Evolutionary conservation across 1,140 invertebrate species (phyloP), one percentile per base, ranked within the genome.

Genomic region (Coelopa frigida): DNA sequence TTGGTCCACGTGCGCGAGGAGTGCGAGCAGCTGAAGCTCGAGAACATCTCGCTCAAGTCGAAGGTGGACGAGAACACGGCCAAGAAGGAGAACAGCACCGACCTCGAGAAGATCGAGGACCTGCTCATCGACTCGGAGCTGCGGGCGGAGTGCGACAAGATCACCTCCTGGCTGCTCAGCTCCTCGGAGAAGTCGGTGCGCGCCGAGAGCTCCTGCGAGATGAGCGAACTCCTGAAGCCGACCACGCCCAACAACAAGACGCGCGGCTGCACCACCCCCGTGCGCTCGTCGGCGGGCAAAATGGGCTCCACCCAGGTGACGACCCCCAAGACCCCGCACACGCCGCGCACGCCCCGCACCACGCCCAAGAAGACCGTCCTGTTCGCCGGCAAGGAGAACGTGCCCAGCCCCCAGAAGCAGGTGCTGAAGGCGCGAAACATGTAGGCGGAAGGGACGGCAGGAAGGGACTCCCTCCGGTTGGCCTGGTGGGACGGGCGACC

Each of bases 1-100:
- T 40, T 69, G 43, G 38, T 56, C 1, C 63, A 64, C 27, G 58
- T 68, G n/a, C 57, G 63, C 24, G 58, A 68, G 37, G 64, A 70
- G 24, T 70, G 65, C 32, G 66, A 70, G 33, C 61, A 63, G 31
- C 48, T 70, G 4, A 68, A 70, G 46, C 44, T 70, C 14, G 66
- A 70, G 53, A 67, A 66, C 27, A 67, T 70, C 36, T 55, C 66
- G 3, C 50, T 65, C 12, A 68, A 69, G 17, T 67, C 63, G 2
- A 67, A 66, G 22, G 49, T 50, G n/a, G 44, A 50, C 10, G 49
- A 50, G 10, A 29, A 15, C 15, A 36, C 64, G 52, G 14, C 61
- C 52, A 33, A 59, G 18, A 60, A 60, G 4, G 53, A 48, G 17
- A 66, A 66, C 33, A 66, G 55, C 36, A 67, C 62, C 42, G 63